These are phyloP conservation scores for Dolichotis patagonum DNA, from an alignment of 2,113 vertebrate genomes.

Conservation along the genomic window DNA sequence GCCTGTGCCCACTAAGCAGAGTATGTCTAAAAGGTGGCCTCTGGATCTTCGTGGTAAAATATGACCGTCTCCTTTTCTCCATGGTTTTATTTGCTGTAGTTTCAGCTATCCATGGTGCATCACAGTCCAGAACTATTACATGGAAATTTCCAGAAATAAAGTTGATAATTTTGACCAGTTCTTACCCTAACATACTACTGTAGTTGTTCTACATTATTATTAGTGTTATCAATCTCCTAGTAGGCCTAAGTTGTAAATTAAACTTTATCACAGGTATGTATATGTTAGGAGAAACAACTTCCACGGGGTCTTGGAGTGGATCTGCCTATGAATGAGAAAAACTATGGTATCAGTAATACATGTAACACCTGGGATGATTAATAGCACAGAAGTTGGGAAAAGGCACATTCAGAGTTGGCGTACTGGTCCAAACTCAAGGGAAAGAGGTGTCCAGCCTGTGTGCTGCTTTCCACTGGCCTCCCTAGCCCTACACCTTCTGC, in stretches of 20 bases:
- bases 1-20: background rate
- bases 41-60: background rate
- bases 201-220: background rate
- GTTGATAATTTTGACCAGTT: background rate
- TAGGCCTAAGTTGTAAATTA: background rate
- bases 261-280: background rate
- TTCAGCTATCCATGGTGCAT: background rate
- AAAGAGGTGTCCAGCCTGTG: accelerated
- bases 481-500: accelerated
- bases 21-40: accelerated
- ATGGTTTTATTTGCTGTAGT: background rate
- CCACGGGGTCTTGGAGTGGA: background rate
- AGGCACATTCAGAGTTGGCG: accelerated
- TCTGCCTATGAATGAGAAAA: background rate
- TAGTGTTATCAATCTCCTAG: background rate
- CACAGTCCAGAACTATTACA: background rate
- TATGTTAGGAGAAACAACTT: background rate
- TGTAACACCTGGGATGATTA: background rate
- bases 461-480: accelerated
- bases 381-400: background rate
- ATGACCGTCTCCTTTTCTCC: background rate
- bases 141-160: background rate
- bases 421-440: background rate
- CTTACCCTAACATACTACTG: background rate
- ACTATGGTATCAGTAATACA: background rate